Base-by-base conservation (phyloP, 2,113 vertebrate species). In the Zeus faber region DNA sequence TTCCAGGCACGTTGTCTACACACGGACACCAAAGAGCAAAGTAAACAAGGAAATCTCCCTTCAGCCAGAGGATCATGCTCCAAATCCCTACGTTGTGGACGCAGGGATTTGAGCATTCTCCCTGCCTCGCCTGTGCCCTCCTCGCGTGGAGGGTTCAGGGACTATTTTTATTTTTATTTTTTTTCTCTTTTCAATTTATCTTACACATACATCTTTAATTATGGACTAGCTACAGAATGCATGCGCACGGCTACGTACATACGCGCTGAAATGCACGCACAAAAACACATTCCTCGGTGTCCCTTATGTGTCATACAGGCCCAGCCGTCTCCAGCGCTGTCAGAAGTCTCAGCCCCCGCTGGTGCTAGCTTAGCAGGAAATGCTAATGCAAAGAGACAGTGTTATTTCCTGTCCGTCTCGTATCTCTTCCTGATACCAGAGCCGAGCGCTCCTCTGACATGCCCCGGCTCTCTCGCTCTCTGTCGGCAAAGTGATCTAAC, bases 371-470 rank as follows among this genome's bases (percentile, higher is more conserved):
- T 58, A 54, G 41, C 54, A 66, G 62, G 44, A 59, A 72, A 65
- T 49, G 62, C 63, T 85, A 80, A 85, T 77, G 74, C 49, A 68
- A 74, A 72, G 57, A 73, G 82, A 81, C 79, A 65, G 63, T 85
- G 79, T 85, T 83, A 76, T 84, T 86, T 86, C 78, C 82, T 83
- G 75, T 70, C 58, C 25, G 44, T 74, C 75, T 75, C 58, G 40
- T 55, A 66, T 53, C 49, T 62, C 68, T 76, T 83, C 81, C 81
- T 70, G 79, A 83, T 85, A 79, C 77, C 69, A 56, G 82, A 84
- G 71, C 57, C 69, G 29, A 67, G 29, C 7, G 25, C 35, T 50
- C 62, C 62, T 66, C 40, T 20, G 40, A 76, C 70, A 64, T 72
- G 50, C 62, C 54, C 65, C 31, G 1, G 40, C 57, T 73, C 57